phyloP scores from a whole-genome alignment of 2,797 vertebrate genomes.

The Leptoclinus maculatus region DNA sequence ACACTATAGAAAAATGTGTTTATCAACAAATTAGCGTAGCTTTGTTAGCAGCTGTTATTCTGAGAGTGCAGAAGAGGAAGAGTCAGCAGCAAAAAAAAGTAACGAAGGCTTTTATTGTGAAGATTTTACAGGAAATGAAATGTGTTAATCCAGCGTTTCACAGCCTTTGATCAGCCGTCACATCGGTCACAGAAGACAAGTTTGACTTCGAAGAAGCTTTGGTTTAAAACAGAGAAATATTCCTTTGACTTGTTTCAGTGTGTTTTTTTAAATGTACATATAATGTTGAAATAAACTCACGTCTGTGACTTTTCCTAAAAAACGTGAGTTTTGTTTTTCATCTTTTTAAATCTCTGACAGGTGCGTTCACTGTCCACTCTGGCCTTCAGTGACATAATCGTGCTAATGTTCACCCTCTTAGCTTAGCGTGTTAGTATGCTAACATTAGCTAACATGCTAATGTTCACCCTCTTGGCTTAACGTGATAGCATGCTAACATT shows the following conservation, averaged over 20 bases:
- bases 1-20: not conserved
- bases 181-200: too few species aligned
- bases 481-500: too few species aligned
- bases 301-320: not conserved
- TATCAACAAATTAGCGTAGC: too few species aligned
- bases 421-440: too few species aligned
- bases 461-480: too few species aligned
- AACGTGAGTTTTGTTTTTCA: not conserved
- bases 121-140: not conserved
- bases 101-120: not conserved
- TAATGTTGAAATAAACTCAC: conserved; percentile 47
- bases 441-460: too few species aligned
- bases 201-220: too few species aligned
- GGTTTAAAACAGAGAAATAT: not conserved
- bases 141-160: too few species aligned
- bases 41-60: not conserved
- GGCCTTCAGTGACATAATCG: not conserved
- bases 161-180: too few species aligned
- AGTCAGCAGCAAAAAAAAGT: too few species aligned
- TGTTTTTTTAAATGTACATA: conserved; percentile 16
- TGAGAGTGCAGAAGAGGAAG: too few species aligned
- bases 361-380: not conserved
- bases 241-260: not conserved
- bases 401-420: too few species aligned
- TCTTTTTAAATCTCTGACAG: not conserved